Evolutionary conservation across 2,888 invertebrate genomes (phyloP), one percentile per base, ranked within the genome.

Genomic region (Taenaris catops): DNA sequence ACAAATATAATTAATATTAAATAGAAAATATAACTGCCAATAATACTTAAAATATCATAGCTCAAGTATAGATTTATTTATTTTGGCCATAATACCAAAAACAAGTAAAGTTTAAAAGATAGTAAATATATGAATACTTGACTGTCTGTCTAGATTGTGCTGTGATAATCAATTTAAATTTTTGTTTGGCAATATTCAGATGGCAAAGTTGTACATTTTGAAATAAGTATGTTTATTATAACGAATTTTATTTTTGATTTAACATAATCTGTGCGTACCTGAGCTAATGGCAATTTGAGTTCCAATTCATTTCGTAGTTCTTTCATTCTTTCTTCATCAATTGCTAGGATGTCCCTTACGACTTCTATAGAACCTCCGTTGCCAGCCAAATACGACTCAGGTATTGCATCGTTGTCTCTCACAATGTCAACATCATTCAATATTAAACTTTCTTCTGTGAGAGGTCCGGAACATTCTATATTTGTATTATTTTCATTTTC

Each of bases 301-400:
- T 91, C 84, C 24, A 93, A 65, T 63, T 93, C 93, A 52, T 91
- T 92, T 40, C 93, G 75, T 39, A 93, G 86, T 1, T 93, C 93
- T 19, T 90, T 87, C 52, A 93, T 91, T 48, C 91, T 91, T 55
- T 92, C 93, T 53, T 92, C 92, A 53, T 93, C 92, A 40, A 92
- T 72, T 8, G 87, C 87, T 37, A 90, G 88, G 0, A 88, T 86
- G 8, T 90, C 89, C 43, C 90, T 89, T 24, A 81, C 60, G 43
- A 87, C 83, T 17, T 88, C 88, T 2, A 76, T 63, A 2, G 79
- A 75, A 20, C 88, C 83, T 0, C 87, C 86, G 41, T 89, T 90
- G 40, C 89, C 83, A 0, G 83, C 83, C 35, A 84, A 49, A 45
- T 58, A 69, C 0, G 66, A 60, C 37, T 86, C 81, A 0, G 70